Percentiles rank a stretch among this genome's conserved stretches.
These are phyloP conservation scores for Quadroppia sp. DNA, from an alignment of 2,888 invertebrate genomes.

Conservation along the genomic window DNA sequence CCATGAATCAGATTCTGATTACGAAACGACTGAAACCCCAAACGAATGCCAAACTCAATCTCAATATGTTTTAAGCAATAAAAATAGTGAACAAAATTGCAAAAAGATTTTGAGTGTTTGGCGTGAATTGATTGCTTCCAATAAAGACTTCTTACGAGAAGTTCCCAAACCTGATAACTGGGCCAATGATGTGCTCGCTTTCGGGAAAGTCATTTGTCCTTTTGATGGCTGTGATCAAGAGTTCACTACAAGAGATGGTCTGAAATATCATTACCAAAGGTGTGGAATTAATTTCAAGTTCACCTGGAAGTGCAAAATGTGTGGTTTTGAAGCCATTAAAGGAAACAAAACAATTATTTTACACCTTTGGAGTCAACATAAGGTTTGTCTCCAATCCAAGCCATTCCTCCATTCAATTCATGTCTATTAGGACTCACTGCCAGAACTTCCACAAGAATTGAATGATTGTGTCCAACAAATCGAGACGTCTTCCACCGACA, in stretches of 20 bases:
- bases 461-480: too few relatives aligned
- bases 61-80: not conserved
- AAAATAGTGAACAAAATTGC: not conserved
- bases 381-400: not conserved
- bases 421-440: conserved; percentile 5
- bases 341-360: conserved; percentile 5
- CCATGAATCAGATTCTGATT: not conserved
- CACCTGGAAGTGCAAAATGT: conserved; percentile 11
- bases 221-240: conserved; percentile 20
- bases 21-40: not conserved
- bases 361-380: not conserved
- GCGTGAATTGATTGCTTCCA: not conserved
- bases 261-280: conserved; percentile 24
- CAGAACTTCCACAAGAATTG: not conserved
- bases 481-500: too few relatives aligned
- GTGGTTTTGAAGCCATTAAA: not conserved
- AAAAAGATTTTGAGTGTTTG: not conserved
- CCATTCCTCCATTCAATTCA: not conserved
- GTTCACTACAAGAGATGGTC: not conserved
- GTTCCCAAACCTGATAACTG: not conserved
- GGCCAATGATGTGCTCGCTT: not conserved
- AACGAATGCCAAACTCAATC: not conserved
- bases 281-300: conserved; percentile 32
- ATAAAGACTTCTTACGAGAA: conserved; percentile 1
- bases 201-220: conserved; percentile 2